Evolutionary conservation across 2,797 vertebrate genomes (phyloP), one percentile per base, ranked within the genome.

Genomic region (Smutsia temminckii): DNA sequence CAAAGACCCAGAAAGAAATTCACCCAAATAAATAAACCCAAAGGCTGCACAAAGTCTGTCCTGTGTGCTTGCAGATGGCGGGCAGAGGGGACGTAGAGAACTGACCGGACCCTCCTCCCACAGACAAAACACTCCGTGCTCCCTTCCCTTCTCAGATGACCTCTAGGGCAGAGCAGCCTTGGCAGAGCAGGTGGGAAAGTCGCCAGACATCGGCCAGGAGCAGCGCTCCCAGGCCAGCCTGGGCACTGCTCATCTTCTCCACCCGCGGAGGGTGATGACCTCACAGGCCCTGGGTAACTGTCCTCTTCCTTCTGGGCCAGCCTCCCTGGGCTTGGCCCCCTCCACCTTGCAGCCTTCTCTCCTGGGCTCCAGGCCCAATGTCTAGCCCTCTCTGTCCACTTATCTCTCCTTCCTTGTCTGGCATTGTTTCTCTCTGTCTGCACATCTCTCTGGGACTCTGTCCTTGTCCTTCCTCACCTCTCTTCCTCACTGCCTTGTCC

Each of bases 351-450:
- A 49, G 88, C 17, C 71, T 83, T 49, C 69, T 69, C 23, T 84
- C 81, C 94, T 64, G 85, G 95, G 95, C 96, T 74, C 87, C 34
- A 42, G 85, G 92, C 96, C 94, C 97, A 66, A 2, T 16, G 94
- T 91, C 94, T 85, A 63, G 90, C 42, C 78, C 64, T 40, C 51
- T 71, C n/a, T 20, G 5, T 32, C 49, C 37, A 20, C 46, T 77
- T 93, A 91, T 84, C 89, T 34, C 53, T 80, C 49, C 3, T 16
- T 29, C 81, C 75, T 89, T 95, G 87, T 97, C 94, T 63, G 91
- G 7, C 72, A 7, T 27, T 96, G 96, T 95, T 96, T 89, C 92
- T 95, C 96, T 92, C 89, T 16, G 92, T 69, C 85, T 95, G 87
- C 89, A 64, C 87, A 72, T 80, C 87, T 78, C 40, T 75, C 40